Percentiles rank a stretch among this genome's conserved stretches.
Evolutionary conservation across 2,888 invertebrate species (phyloP).

Genomic region (Rotaria magnacalcarata): DNA sequence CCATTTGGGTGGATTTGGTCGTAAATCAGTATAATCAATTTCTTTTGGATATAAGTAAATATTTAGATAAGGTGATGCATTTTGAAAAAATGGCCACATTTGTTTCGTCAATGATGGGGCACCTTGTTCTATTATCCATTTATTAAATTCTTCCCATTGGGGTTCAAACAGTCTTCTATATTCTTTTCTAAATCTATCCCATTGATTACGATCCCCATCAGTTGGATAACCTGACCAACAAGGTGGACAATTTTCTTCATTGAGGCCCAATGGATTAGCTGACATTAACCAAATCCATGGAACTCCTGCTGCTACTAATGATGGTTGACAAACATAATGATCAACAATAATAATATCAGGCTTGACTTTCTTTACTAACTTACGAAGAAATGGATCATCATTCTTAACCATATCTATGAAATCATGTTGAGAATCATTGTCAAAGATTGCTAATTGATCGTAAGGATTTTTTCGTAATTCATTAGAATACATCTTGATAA

Average conservation of each 20-base stretch:
- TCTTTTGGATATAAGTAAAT: neutral
- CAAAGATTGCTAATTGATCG: neutral
- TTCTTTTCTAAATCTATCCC: neutral
- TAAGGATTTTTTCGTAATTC: neutral
- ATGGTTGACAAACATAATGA: neutral
- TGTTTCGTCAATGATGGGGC: neutral
- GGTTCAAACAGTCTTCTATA: neutral
- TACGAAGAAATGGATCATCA: neutral
- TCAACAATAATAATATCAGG: neutral
- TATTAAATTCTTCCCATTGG: neutral
- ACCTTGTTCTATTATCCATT: neutral
- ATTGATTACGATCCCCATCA: neutral
- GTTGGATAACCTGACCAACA: neutral
- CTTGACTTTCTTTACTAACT: neutral
- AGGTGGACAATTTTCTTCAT: neutral
- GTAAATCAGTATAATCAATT: neutral
- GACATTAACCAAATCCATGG: neutral
- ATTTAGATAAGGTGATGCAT: neutral
- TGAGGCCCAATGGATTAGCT: neutral
- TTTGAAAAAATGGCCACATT: neutral
- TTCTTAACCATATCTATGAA: neutral
- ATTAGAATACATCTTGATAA: neutral
- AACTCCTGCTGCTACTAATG: neutral
- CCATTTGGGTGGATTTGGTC: neutral
- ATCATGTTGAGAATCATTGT: neutral